Conservation (phyloP, 2,113 vertebrate species). For the Strix uralensis region DNA sequence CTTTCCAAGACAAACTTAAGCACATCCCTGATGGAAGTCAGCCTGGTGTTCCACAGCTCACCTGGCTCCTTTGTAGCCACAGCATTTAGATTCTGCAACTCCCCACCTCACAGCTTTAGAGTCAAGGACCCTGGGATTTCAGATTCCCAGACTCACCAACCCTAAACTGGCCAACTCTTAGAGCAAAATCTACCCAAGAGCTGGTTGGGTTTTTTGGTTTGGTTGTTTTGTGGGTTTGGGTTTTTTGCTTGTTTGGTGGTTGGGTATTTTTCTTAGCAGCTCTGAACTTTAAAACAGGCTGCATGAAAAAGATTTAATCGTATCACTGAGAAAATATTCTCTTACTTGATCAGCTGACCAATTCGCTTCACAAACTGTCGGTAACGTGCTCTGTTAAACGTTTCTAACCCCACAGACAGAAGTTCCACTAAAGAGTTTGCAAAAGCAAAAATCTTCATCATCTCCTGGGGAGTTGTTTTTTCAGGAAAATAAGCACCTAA, state of each 20-base stretch:
- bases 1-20: not conserved
- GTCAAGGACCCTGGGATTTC: not conserved
- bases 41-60: not conserved
- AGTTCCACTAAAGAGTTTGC: conserved; percentile 91
- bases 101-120: not conserved
- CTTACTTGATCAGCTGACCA: conserved; percentile 92
- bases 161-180: not conserved
- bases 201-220: not conserved
- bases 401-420: conserved; percentile 88
- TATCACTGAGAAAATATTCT: not conserved
- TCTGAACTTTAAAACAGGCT: not conserved
- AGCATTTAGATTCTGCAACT: not conserved
- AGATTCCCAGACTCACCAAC: not conserved
- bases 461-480: conserved; percentile 89
- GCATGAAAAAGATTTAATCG: not conserved
- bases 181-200: not conserved
- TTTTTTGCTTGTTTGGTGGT: not conserved
- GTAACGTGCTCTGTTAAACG: conserved; percentile 93
- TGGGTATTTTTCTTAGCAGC: not conserved
- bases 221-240: not conserved
- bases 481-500: conserved; percentile 87
- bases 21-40: not conserved
- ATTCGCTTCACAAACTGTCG: conserved; percentile 95
- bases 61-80: not conserved
- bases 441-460: conserved; percentile 97